These are phyloP conservation scores for Scortum barcoo DNA, from an alignment of 2,113 vertebrate species.

Conservation along the genomic window DNA sequence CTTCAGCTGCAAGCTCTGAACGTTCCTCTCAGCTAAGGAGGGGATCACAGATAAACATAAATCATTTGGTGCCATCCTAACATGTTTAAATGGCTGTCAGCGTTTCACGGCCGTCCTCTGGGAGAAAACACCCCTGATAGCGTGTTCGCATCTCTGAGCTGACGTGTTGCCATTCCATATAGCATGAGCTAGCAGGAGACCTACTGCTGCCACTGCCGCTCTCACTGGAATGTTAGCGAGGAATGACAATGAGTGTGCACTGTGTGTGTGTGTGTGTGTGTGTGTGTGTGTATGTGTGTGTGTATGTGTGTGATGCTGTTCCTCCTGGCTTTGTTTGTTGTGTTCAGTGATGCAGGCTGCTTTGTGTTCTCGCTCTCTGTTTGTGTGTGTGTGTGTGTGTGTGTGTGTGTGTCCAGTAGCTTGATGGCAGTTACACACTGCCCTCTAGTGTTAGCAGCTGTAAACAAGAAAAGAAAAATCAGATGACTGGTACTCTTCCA, in stretches of 20 bases:
- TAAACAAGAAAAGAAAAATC: conserved; percentile 34
- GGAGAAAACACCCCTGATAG: conserved; percentile 56
- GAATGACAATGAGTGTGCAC: conserved; percentile 80
- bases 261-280: conserved; percentile 51
- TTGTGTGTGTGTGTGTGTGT: conserved; percentile 54
- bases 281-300: conserved; percentile 52
- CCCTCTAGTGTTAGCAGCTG: conserved; percentile 78
- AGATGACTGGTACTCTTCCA: conserved; percentile 51
- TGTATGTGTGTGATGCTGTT: conserved; percentile 59
- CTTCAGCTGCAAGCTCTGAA: conserved; percentile 26
- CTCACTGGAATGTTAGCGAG: conserved; percentile 78
- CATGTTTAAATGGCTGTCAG: conserved; percentile 69
- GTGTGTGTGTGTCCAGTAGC: conserved; percentile 61
- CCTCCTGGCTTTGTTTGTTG: conserved; percentile 82
- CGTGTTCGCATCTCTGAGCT: conserved; percentile 61
- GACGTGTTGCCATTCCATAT: conserved; percentile 69
- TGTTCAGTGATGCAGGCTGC: conserved; percentile 82
- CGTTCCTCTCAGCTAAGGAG: conserved; percentile 7
- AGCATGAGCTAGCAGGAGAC: conserved; percentile 76
- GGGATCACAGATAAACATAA: conserved; percentile 50
- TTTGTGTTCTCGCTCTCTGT: conserved; percentile 71
- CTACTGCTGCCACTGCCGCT: conserved; percentile 65
- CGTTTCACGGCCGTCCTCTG: conserved; percentile 48
- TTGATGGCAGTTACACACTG: conserved; percentile 80
- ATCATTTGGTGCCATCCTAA: conserved; percentile 52